Conservation (phyloP, 2,797 vertebrate genomes). For the Dendrocincla tyrannina region DNA sequence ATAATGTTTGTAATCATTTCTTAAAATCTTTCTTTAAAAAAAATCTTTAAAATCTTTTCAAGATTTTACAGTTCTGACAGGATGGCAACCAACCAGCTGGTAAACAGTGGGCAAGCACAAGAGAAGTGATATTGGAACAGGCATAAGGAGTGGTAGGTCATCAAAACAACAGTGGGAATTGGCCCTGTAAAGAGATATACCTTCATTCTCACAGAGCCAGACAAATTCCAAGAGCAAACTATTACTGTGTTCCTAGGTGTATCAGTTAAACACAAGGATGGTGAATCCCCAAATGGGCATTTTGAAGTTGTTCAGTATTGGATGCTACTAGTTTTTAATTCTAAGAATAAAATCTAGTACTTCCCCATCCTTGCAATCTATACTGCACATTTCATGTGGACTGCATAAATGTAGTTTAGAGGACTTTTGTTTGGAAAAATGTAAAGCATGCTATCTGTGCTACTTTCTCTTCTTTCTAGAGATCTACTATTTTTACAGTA, state of each 20-base stretch:
- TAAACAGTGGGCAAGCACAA: not conserved
- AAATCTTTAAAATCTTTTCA: not conserved
- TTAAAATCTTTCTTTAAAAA: too few species aligned
- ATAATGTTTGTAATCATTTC: not conserved
- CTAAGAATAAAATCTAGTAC: not conserved
- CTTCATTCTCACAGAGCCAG: not conserved
- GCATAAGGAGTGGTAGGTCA: not conserved
- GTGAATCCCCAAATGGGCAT: not conserved
- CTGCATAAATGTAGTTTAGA: not conserved
- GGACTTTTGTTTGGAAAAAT: not conserved
- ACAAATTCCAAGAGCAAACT: not conserved
- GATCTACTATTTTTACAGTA: not conserved
- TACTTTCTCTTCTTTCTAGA: not conserved
- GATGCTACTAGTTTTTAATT: not conserved
- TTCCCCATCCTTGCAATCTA: not conserved
- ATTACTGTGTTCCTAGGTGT: not conserved
- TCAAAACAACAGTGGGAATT: not conserved
- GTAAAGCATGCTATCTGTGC: not conserved
- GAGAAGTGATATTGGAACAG: not conserved
- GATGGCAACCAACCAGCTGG: not conserved
- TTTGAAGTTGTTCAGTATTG: not conserved
- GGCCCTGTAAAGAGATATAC: not conserved
- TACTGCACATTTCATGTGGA: not conserved
- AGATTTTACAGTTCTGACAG: not conserved
- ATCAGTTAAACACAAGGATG: not conserved